These are phyloP conservation scores for Sericinus montela DNA, from an alignment of 2,888 invertebrate species.

Conservation along the genomic window DNA sequence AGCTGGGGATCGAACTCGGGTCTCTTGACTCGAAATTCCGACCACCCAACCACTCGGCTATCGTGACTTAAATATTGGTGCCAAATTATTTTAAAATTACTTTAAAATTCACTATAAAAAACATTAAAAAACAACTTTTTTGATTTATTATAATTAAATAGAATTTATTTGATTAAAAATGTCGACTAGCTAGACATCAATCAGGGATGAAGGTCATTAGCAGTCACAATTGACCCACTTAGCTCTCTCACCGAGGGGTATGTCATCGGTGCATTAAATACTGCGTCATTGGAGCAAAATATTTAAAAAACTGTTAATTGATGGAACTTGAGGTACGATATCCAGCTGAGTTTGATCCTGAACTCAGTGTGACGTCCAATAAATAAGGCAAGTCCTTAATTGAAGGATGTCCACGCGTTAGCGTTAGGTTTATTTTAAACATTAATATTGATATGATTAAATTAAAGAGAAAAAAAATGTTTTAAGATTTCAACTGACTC, in stretches of 20 bases:
- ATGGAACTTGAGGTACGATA: slow-evolving; percentile 39
- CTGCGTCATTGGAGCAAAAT: slow-evolving; percentile 34
- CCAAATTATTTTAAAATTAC: no score
- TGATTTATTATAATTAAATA: no score
- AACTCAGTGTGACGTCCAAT: slow-evolving; percentile 44
- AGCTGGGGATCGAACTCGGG: no score
- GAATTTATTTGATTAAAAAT: slow-evolving; percentile 1
- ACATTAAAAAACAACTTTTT: no score
- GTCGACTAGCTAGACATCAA: slow-evolving; percentile 29
- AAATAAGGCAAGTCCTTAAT: slow-evolving; percentile 32
- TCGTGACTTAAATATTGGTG: no score
- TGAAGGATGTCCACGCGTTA: slow-evolving; percentile 26
- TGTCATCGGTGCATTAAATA: slow-evolving; percentile 34
- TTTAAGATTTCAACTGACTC: no score
- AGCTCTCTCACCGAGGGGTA: slow-evolving; percentile 45
- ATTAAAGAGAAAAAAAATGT: no score
- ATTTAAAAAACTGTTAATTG: slow-evolving; percentile 56
- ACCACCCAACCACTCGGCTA: no score
- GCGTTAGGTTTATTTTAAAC: no score
- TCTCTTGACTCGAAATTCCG: no score
- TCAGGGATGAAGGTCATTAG: slow-evolving; percentile 30
- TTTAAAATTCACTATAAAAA: no score
- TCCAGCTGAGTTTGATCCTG: slow-evolving; percentile 49
- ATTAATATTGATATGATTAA: no score
- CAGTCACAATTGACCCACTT: slow-evolving; percentile 42